phyloP scores from a whole-genome alignment of 1,140 invertebrate species.

The Bacillus rossius region DNA sequence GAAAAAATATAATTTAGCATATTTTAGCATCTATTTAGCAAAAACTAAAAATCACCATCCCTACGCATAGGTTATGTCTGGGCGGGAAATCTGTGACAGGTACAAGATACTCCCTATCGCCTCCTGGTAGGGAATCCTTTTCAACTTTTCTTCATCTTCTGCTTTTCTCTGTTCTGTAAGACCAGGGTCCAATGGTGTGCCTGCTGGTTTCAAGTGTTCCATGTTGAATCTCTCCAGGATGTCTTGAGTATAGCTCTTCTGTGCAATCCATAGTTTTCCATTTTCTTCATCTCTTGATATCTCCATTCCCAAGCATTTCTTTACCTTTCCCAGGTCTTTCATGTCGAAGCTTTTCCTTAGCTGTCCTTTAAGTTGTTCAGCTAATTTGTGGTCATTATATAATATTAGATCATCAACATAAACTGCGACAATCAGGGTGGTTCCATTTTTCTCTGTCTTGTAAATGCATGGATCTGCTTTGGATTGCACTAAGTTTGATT shows the following conservation, averaged over 20 bases:
- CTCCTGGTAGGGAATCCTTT: no score
- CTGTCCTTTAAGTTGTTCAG: neutral
- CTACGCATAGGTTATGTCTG: no score
- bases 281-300: neutral
- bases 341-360: neutral
- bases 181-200: neutral
- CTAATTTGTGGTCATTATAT: neutral
- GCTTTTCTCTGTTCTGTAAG: no score
- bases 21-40: no score
- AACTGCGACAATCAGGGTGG: neutral
- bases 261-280: neutral
- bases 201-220: no score
- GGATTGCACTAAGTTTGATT: constrained; percentile 11
- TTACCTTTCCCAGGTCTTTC: no score
- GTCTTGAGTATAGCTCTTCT: neutral
- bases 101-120: no score
- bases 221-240: neutral
- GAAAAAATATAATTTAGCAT: no score
- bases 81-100: no score
- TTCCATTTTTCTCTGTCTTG: neutral
- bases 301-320: neutral
- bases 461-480: constrained; percentile 1
- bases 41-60: no score
- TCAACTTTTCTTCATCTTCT: no score
- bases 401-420: neutral